phyloP scores from a whole-genome alignment of 2,113 vertebrate genomes.

The Takifugu bimaculatus region DNA sequence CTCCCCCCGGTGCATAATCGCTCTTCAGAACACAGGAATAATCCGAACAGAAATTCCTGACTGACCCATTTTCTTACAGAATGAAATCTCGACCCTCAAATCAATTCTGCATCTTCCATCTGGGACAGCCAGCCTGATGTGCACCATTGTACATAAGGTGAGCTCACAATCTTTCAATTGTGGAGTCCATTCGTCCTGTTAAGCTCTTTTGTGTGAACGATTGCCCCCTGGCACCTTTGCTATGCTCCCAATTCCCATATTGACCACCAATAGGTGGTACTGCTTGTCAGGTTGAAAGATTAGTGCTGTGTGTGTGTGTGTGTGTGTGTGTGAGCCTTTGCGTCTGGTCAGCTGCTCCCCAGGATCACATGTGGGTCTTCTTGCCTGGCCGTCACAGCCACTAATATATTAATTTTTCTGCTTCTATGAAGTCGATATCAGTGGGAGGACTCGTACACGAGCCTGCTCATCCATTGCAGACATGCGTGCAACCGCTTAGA shows the following conservation, averaged over 20 bases:
- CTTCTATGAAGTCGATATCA: constrained; percentile 46
- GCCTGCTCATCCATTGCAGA: too few relatives aligned
- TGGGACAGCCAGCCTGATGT: neutral
- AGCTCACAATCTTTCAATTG: constrained; percentile 6
- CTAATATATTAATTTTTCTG: constrained; percentile 51
- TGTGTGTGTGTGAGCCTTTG: constrained; percentile 31
- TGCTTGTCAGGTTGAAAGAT: constrained; percentile 51
- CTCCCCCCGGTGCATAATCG: too few relatives aligned
- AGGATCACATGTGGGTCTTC: constrained; percentile 17
- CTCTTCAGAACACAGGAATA: too few relatives aligned
- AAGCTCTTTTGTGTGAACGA: constrained; percentile 33
- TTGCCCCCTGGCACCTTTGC: constrained; percentile 31
- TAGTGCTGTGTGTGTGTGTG: constrained; percentile 3
- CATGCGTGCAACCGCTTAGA: constrained; percentile 34
- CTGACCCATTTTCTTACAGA: too few relatives aligned
- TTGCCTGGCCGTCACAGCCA: constrained; percentile 41
- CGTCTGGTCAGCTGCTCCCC: constrained; percentile 32
- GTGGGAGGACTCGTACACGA: constrained; percentile 1
- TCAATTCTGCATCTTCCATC: neutral
- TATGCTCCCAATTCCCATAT: constrained; percentile 39
- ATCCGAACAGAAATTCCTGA: too few relatives aligned
- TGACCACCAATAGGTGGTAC: constrained; percentile 48
- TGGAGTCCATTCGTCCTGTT: constrained; percentile 21
- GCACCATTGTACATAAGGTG: neutral
- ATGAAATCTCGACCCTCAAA: too few relatives aligned